Base-by-base conservation (phyloP, 2,113 vertebrate genomes). In the Gymnogyps californianus region DNA sequence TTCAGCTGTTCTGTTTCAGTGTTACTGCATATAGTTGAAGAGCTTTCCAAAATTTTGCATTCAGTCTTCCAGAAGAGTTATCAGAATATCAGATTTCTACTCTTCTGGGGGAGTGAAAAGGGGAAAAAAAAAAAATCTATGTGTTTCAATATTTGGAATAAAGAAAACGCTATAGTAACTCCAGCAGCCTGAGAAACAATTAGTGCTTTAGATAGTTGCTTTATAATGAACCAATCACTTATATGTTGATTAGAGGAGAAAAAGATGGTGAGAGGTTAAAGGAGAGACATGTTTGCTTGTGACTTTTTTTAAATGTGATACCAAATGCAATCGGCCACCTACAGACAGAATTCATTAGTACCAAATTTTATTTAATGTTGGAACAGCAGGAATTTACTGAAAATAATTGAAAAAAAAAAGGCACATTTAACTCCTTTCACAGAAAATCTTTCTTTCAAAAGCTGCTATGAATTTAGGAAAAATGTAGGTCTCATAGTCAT, bases 311-410 rank as follows among this genome's bases (percentile, higher is more conserved):
- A 74, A 88, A 74, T 89, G 59, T 77, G 54, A 67, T 85, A 91
- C 36, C 22, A 92, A 64, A 34, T 89, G 26, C 67, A 58, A 22
- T 94, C 31, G 66, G 38, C 54, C 66, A 70, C 97, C 89, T 90
- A 40, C 65, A 83, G 96, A 83, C 36, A 61, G 40, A 82, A 64
- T 95, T 77, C 69, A 72, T 96, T 87, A 94, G 95, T 94, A 64
- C 18, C 47, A 36, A 16, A 28, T 96, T 96, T 95, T 94, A 87
- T 89, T 96, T 95, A 94, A 91, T 49, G 51, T 21, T 81, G n/a
- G 34, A 91, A 51, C 54, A 93, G 90, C 26, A 76, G 78, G 76
- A 88, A 83, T 94, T 92, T 81, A 82, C 36, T 94, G 38, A 96
- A 90, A 51, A 88, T 40, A 94, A 83, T 14, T 59, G 28, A 11